Evolutionary conservation across 2,888 invertebrate species (phyloP).

Genomic region (Prostheceraeus crozeri): DNA sequence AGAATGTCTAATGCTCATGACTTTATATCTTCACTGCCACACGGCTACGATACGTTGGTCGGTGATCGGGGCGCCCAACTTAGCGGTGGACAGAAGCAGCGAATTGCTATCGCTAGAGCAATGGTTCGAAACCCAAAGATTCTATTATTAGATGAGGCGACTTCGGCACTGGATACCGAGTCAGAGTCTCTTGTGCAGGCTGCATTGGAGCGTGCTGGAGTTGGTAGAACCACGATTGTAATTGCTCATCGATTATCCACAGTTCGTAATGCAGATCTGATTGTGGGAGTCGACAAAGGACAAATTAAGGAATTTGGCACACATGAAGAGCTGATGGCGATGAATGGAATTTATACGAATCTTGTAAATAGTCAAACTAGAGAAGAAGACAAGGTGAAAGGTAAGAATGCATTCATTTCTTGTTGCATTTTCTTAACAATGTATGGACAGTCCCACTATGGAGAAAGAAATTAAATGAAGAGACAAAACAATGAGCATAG

Average conservation of each 20-base stretch:
- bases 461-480: too few relatives aligned
- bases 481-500: too few relatives aligned
- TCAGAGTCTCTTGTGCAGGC: constrained; percentile 77
- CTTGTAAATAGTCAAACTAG: constrained; percentile 55
- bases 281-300: constrained; percentile 59
- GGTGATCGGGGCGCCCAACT: constrained; percentile 86
- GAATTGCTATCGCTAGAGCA: constrained; percentile 92
- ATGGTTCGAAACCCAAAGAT: constrained; percentile 87
- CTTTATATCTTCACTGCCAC: constrained; percentile 48
- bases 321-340: constrained; percentile 55
- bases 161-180: constrained; percentile 89
- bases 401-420: too few relatives aligned
- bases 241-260: constrained; percentile 59
- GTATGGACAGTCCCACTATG: too few relatives aligned
- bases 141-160: constrained; percentile 93
- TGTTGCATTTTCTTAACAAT: too few relatives aligned
- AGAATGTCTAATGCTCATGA: constrained; percentile 49
- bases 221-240: constrained; percentile 55
- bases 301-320: constrained; percentile 57
- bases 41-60: constrained; percentile 59
- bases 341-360: constrained; percentile 55
- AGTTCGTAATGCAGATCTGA: constrained; percentile 58
- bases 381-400: too few relatives aligned
- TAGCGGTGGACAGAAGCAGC: constrained; percentile 97
- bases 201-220: constrained; percentile 65